Base-by-base conservation (phyloP, 2,888 invertebrate species). In the Bruchidius siliquastri region DNA sequence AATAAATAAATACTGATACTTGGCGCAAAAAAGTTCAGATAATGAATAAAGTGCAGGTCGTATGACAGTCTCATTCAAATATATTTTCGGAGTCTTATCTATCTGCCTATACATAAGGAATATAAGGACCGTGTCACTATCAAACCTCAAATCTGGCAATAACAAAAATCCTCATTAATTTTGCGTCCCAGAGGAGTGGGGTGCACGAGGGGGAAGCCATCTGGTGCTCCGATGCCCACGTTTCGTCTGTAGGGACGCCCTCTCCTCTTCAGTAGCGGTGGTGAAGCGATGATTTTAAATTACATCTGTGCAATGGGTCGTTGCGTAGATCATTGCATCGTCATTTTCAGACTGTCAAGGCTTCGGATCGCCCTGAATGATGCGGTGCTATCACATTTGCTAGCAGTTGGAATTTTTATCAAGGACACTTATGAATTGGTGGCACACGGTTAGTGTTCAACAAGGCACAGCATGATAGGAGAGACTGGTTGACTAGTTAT, bases 121-220 rank as follows among this genome's bases (percentile, higher is more conserved):
- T 13, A 49, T 49, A 49, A 49, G 49, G 1, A 49, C 49, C 49
- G 49, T 49, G 49, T 49, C 18, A 3, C 49, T 49, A 49, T 49
- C 49, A 49, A 4, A 49, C 49, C 49, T 49, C 49, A 49, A 49
- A 49, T 49, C 49, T 49, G 78, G 83, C 83, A 83, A 83, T 84
- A 84, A 83, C 84, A 82, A 81, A 82, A 78, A 82, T 83, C 83
- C 83, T 83, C 84, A 84, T 84, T 84, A 84, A 83, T 83, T 83
- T 81, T 79, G 74, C 76, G 78, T 79, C 80, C 79, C 80, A 71
- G 67, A 74, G 74, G 78, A 75, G 72, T 73, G 76, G 81, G 78
- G 79, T 74, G 79, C 76, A 74, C 75, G 76, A 76, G 49, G 49
- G 49, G 49, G 49, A 79, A 79, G 80, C 79, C 81, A 80, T 80